These are phyloP conservation scores for Aphelinus atriplicis DNA, from an alignment of 1,140 invertebrate genomes.

Conservation along the genomic window DNA sequence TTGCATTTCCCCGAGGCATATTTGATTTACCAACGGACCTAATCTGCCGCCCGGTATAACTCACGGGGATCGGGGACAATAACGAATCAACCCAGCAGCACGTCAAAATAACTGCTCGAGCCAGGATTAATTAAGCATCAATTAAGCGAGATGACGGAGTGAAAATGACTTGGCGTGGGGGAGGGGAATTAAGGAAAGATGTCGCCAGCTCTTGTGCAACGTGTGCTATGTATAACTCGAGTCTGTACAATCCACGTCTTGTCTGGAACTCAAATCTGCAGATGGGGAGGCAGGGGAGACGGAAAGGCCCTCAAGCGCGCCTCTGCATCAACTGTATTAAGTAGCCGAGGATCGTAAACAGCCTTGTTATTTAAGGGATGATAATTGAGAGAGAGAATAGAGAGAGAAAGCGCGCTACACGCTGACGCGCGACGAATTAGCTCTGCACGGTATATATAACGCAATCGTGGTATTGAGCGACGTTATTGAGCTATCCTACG, in stretches of 20 bases:
- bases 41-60: no score
- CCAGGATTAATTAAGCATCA: conserved; percentile 47
- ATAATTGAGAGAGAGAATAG: conserved; percentile 42
- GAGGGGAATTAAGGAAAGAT: conserved; percentile 53
- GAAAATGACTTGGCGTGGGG: neutral
- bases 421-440: conserved; percentile 37
- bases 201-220: conserved; percentile 41
- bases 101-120: conserved; percentile 30
- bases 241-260: conserved; percentile 15
- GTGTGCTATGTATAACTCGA: conserved; percentile 15
- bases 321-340: conserved; percentile 37
- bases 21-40: no score
- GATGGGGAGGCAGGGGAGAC: neutral
- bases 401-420: neutral
- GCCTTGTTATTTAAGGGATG: conserved; percentile 50
- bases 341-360: conserved; percentile 49
- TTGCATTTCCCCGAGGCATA: no score
- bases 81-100: neutral
- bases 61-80: no score
- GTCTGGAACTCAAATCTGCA: neutral
- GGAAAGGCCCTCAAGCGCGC: conserved; percentile 14
- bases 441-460: neutral
- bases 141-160: conserved; percentile 42
- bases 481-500: no score
- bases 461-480: no score